Evolutionary conservation across 2,113 vertebrate genomes (phyloP).

Genomic region (Paralichthys olivaceus): DNA sequence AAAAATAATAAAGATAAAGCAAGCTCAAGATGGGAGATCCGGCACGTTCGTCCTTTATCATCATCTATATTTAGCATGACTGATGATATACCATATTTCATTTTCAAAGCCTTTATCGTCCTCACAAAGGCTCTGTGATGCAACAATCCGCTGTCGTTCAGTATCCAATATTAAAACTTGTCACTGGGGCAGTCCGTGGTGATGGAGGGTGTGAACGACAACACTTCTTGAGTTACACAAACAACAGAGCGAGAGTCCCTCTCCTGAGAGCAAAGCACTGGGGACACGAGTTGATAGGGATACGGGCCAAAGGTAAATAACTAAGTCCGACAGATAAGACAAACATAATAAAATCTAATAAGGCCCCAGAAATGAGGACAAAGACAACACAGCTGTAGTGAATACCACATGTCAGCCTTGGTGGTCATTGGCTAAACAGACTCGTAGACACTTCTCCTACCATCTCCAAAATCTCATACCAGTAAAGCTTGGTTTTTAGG

Average conservation of each 20-base stretch:
- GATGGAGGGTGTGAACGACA: slow-evolving; percentile 55
- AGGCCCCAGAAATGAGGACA: slow-evolving; percentile 65
- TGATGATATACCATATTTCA: slow-evolving; percentile 39
- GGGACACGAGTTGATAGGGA: slow-evolving; percentile 68
- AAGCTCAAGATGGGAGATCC: slow-evolving; percentile 40
- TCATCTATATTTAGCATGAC: slow-evolving; percentile 58
- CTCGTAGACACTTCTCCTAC: slow-evolving; percentile 54
- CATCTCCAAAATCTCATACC: slow-evolving; percentile 43
- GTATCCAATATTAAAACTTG: slow-evolving; percentile 37
- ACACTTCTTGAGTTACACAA: slow-evolving; percentile 73
- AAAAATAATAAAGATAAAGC: slow-evolving; percentile 54
- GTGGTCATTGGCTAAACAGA: slow-evolving; percentile 54
- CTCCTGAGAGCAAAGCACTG: slow-evolving; percentile 54
- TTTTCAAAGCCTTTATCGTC: slow-evolving; percentile 29
- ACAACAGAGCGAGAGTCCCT: slow-evolving; percentile 56
- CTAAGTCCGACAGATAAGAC: slow-evolving; percentile 72
- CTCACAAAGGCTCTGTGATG: slow-evolving; percentile 4
- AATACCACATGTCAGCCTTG: slow-evolving; percentile 78
- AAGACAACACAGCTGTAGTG: slow-evolving; percentile 79
- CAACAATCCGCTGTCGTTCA: slow-evolving; percentile 31
- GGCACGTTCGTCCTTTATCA: slow-evolving; percentile 39
- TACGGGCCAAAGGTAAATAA: slow-evolving; percentile 77
- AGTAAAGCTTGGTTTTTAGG: slow-evolving; percentile 25
- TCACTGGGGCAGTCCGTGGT: slow-evolving; percentile 20
- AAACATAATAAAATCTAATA: slow-evolving; percentile 83